Conservation (phyloP, 92 coral and sea anemone genomes). For the Palythoa heliodiscus region DNA sequence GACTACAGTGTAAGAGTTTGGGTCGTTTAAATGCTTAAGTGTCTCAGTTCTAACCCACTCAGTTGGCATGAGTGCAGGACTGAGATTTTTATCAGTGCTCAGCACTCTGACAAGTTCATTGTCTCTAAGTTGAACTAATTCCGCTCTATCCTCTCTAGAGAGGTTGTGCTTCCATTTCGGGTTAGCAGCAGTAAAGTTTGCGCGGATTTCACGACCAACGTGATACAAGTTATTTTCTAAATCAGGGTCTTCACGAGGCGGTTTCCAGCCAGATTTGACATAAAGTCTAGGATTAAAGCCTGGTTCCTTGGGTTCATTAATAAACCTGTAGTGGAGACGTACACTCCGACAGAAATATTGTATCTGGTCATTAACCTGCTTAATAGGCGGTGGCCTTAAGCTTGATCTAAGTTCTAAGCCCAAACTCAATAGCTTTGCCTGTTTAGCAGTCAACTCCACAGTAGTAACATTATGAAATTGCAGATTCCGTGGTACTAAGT, state of each 20-base stretch:
- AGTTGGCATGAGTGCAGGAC: too few species aligned
- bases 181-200: not conserved
- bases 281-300: slow-evolving; percentile 52
- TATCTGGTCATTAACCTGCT: slow-evolving; percentile 23
- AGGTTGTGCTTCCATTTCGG: slow-evolving; percentile 10
- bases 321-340: slow-evolving; percentile 24
- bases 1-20: slow-evolving; percentile 8
- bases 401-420: slow-evolving; percentile 15
- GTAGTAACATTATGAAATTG: slow-evolving; percentile 54
- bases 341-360: slow-evolving; percentile 39
- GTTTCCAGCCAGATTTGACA: slow-evolving; percentile 47
- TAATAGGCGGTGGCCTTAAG: slow-evolving; percentile 7
- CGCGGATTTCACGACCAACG: not conserved
- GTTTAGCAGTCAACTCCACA: slow-evolving; percentile 16
- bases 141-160: not conserved
- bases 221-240: slow-evolving; percentile 11
- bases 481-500: slow-evolving; percentile 33
- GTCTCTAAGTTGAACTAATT: not conserved
- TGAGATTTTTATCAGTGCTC: too few species aligned
- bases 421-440: not conserved
- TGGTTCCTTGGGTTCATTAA: slow-evolving; percentile 31
- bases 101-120: too few species aligned
- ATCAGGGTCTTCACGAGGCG: slow-evolving; percentile 32
- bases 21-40: slow-evolving; percentile 21
- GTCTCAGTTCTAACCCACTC: not conserved